A percentile compares a stretch with the other conserved stretches of the same genome.
phyloP scores from a whole-genome alignment of 2,113 vertebrate species.

The Chlamydotis undulata region DNA sequence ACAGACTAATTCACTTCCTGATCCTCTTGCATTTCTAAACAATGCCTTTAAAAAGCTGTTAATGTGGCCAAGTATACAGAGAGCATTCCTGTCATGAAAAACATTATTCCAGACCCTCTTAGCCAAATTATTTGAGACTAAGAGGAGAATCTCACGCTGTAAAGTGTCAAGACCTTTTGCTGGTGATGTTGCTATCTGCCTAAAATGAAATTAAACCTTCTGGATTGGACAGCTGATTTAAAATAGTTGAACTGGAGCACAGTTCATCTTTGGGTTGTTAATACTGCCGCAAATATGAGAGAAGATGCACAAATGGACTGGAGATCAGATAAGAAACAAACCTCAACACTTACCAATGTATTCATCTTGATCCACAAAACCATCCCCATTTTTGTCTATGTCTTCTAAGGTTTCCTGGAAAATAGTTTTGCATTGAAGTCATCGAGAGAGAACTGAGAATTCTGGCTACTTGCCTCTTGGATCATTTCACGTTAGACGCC shows the following conservation, averaged over 20 bases:
- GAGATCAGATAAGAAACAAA: neutral
- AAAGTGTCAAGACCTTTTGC: neutral
- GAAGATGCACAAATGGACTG: neutral
- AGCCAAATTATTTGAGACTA: neutral
- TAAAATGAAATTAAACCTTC: neutral
- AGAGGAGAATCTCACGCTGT: neutral
- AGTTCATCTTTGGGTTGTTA: neutral
- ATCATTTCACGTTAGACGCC: neutral
- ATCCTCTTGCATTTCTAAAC: neutral
- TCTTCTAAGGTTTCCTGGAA: slow-evolving; percentile 96
- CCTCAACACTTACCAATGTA: slow-evolving; percentile 86
- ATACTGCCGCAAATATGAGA: neutral
- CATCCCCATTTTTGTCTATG: slow-evolving; percentile 94
- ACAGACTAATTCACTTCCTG: neutral
- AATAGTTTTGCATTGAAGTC: slow-evolving; percentile 9
- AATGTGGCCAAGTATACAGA: neutral
- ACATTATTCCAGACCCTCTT: neutral
- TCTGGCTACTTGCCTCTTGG: neutral
- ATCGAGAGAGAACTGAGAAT: neutral
- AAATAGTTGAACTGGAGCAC: neutral
- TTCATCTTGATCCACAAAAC: slow-evolving; percentile 95
- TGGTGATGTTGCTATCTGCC: neutral
- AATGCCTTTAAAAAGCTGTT: neutral
- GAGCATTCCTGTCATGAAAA: neutral
- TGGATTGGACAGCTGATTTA: neutral